Base-by-base conservation (phyloP, 2,888 invertebrate species). In the Lasius platythorax region DNA sequence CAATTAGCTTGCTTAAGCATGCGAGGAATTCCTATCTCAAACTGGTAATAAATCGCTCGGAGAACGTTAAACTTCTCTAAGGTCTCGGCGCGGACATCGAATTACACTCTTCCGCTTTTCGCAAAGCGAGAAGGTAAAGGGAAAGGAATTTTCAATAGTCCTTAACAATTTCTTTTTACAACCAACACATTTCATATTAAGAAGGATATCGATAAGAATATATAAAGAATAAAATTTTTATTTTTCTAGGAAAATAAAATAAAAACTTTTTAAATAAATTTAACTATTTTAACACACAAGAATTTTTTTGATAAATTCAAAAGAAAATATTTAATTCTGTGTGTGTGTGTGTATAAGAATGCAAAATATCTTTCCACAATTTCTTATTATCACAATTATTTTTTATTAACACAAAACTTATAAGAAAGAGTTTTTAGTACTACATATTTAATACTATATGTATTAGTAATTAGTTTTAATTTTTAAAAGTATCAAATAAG, bases 1-100 rank as follows among this genome's bases (percentile, higher is more conserved):
- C 75, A 64, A 76, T 76, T 76, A 76, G 64, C 75, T 64, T 76
- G 75, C 50, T 76, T 64, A 76, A 76, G 64, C 46, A 76, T 76
- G 64, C 64, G 64, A 76, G 37, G 75, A 76, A 76, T 76, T 76
- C 30, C 64, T 64, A 75, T 76, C 37, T 76, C 46, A 12, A 64
- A 33, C 18, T 46, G 50, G 75, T 76, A 76, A 76, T 76, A 76
- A 76, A 76, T 76, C 64, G 75, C 15, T 75, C 64, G 64, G 37
- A 76, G 46, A 76, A 64, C 46, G 33, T 50, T 76, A 50, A 76
- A 76, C 64, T 76, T 64, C 33, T 64, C 64, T 9, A 46, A 33
- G 15, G 30, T 33, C 30, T 15, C 23, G 9, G 23, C 23, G 23
- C 23, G 33, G 46, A 75, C 75, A 50, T 66, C 75, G 50, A 75